Evolutionary conservation across 2,888 invertebrate species (phyloP).

Genomic region (Caenorhabditis virilis): DNA sequence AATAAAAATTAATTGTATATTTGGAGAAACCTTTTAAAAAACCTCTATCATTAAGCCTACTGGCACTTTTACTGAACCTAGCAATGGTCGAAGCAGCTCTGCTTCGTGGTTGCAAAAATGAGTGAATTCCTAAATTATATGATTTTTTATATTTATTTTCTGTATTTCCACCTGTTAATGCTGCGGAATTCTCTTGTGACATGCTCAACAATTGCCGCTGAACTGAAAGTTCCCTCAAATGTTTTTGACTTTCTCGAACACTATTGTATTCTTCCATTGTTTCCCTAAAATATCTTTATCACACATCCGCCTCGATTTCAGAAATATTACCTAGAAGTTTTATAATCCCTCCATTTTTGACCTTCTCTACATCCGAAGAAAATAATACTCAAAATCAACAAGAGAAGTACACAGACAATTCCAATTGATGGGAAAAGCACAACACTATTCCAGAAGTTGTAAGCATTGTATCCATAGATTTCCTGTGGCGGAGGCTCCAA

Average conservation of each 20-base stretch:
- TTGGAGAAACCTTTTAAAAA: too few relatives aligned
- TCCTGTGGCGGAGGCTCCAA: slow-evolving; percentile 34
- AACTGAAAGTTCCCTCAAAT: slow-evolving; percentile 65
- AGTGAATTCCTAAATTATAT: slow-evolving; percentile 41
- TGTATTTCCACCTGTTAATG: neutral
- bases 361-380: slow-evolving; percentile 68
- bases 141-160: neutral
- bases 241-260: slow-evolving; percentile 65
- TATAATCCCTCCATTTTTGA: slow-evolving; percentile 68
- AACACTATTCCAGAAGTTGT: slow-evolving; percentile 59
- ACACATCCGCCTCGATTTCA: neutral
- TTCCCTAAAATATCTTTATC: slow-evolving; percentile 49
- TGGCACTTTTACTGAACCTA: slow-evolving; percentile 48
- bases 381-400: slow-evolving; percentile 60
- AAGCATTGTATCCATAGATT: slow-evolving; percentile 32
- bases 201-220: slow-evolving; percentile 66
- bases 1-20: too few relatives aligned
- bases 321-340: slow-evolving; percentile 64
- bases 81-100: slow-evolving; percentile 36
- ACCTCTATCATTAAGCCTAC: slow-evolving; percentile 43
- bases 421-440: slow-evolving; percentile 57
- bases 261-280: slow-evolving; percentile 66
- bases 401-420: slow-evolving; percentile 59
- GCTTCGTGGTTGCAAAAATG: slow-evolving; percentile 50
- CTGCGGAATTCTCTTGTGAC: slow-evolving; percentile 40